Percentiles rank a stretch among this genome's conserved stretches.
These are phyloP conservation scores for Eumaeus atala DNA, from an alignment of 1,140 invertebrate species.

Conservation along the genomic window DNA sequence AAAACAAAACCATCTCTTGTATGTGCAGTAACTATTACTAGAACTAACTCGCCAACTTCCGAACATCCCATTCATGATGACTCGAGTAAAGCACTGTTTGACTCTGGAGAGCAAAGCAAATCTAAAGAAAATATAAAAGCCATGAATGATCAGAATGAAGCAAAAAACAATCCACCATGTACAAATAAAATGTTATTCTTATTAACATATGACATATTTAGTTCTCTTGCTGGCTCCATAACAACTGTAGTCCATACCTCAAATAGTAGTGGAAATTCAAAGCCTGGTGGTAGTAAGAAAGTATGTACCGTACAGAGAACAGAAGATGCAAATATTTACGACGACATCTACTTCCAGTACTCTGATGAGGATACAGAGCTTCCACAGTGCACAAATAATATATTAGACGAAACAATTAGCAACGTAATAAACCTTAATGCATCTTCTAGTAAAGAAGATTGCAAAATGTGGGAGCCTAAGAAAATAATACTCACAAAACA, in stretches of 20 bases:
- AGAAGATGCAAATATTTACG: constrained; percentile 63
- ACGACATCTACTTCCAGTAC: constrained; percentile 69
- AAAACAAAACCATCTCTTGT: constrained; percentile 59
- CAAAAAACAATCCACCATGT: constrained; percentile 53
- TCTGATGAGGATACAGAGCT: constrained; percentile 69
- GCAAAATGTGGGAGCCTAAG: constrained; percentile 59
- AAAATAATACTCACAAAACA: constrained; percentile 59
- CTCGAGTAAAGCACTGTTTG: constrained; percentile 59
- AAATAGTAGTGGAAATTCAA: constrained; percentile 60
- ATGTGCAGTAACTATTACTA: constrained; percentile 52
- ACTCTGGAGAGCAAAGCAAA: constrained; percentile 42
- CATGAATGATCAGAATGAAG: constrained; percentile 72
- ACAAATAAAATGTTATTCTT: constrained; percentile 66
- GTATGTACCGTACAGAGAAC: constrained; percentile 50
- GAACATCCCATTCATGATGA: constrained; percentile 55
- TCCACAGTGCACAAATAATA: constrained; percentile 58
- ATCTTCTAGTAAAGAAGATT: constrained; percentile 65
- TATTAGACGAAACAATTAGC: constrained; percentile 65
- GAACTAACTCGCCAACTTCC: constrained; percentile 37
- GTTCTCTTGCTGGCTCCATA: constrained; percentile 57
- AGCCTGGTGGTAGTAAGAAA: constrained; percentile 69
- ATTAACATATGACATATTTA: constrained; percentile 68
- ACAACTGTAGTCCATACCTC: constrained; percentile 61
- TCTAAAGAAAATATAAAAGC: constrained; percentile 61
- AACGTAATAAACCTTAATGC: constrained; percentile 68